Evolutionary conservation across 23 tunicate genomes (phyloP).

Genomic region (Ascidia mentula): DNA sequence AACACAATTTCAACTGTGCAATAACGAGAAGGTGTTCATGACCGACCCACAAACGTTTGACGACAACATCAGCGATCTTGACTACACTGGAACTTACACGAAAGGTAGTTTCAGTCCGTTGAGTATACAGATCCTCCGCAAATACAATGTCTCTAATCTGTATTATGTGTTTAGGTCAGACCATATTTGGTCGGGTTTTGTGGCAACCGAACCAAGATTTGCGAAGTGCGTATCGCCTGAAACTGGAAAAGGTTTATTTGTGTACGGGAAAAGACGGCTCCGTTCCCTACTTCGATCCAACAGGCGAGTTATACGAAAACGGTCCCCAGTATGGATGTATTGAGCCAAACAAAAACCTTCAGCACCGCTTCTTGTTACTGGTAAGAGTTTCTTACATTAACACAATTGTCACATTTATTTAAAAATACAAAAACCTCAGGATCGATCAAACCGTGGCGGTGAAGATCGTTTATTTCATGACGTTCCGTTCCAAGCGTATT

Average conservation of each 20-base stretch:
- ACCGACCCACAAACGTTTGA: constrained; percentile 71
- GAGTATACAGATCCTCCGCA: too few species aligned
- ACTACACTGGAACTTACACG: constrained; percentile 94
- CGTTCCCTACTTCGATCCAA: constrained; percentile 91
- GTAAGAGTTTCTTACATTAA: constrained; percentile 24
- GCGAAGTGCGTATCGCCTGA: constrained; percentile 85
- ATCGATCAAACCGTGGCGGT: constrained; percentile 88
- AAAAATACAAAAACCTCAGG: constrained; percentile 26
- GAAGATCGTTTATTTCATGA: constrained; percentile 94
- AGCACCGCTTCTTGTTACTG: constrained; percentile 86
- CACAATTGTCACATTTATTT: neutral
- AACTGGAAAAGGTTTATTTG: constrained; percentile 91
- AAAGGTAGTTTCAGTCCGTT: too few species aligned
- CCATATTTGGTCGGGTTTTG: constrained; percentile 88
- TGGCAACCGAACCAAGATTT: constrained; percentile 96
- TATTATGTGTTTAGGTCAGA: constrained; percentile 65
- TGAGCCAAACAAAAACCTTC: constrained; percentile 79
- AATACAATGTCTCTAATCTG: too few species aligned
- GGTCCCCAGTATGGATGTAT: constrained; percentile 98
- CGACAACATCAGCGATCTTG: constrained; percentile 49
- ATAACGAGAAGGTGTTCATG: constrained; percentile 94
- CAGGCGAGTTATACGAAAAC: constrained; percentile 61
- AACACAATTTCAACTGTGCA: constrained; percentile 88
- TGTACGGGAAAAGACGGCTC: constrained; percentile 95
- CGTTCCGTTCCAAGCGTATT: constrained; percentile 92